Conservation (phyloP, 23 tunicate genomes). For the Clavelina lepadiformis region DNA sequence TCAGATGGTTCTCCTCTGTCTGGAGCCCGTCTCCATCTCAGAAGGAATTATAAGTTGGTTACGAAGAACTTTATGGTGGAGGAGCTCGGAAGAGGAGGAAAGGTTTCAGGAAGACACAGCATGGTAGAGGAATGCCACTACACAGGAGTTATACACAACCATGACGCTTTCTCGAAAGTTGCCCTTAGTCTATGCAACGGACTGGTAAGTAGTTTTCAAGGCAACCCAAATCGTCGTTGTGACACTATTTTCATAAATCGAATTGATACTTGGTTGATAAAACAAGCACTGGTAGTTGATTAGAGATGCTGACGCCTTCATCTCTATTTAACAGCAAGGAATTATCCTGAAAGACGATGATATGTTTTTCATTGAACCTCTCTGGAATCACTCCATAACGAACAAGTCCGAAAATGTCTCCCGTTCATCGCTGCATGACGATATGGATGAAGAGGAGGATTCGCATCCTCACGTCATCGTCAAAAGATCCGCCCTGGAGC, state of each 20-base stretch:
- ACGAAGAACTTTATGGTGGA: slow-evolving; percentile 81
- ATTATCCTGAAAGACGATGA: slow-evolving; percentile 65
- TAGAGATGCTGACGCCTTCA: neutral
- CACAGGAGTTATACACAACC: slow-evolving; percentile 79
- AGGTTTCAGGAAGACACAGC: slow-evolving; percentile 52
- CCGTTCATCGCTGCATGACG: slow-evolving; percentile 13
- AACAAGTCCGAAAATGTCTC: slow-evolving; percentile 7
- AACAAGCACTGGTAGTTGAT: too few relatives aligned
- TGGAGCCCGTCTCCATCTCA: slow-evolving; percentile 56
- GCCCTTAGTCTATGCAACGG: slow-evolving; percentile 93
- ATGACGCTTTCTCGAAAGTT: slow-evolving; percentile 78
- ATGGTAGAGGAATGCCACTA: slow-evolving; percentile 81
- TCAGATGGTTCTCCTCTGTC: slow-evolving; percentile 37
- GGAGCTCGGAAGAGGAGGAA: slow-evolving; percentile 68
- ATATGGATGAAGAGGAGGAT: slow-evolving; percentile 18
- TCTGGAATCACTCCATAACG: slow-evolving; percentile 73
- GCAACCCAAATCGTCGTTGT: neutral
- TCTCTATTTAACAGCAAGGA: slow-evolving; percentile 91
- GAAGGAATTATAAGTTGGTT: slow-evolving; percentile 81
- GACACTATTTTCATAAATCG: neutral
- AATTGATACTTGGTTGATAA: neutral
- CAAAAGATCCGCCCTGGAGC: slow-evolving; percentile 50
- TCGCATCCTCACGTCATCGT: slow-evolving; percentile 86
- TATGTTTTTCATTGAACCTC: slow-evolving; percentile 91
- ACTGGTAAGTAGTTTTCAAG: slow-evolving; percentile 53